These are phyloP conservation scores for Cydia fagiglandana DNA, from an alignment of 1,140 invertebrate species.

Conservation along the genomic window DNA sequence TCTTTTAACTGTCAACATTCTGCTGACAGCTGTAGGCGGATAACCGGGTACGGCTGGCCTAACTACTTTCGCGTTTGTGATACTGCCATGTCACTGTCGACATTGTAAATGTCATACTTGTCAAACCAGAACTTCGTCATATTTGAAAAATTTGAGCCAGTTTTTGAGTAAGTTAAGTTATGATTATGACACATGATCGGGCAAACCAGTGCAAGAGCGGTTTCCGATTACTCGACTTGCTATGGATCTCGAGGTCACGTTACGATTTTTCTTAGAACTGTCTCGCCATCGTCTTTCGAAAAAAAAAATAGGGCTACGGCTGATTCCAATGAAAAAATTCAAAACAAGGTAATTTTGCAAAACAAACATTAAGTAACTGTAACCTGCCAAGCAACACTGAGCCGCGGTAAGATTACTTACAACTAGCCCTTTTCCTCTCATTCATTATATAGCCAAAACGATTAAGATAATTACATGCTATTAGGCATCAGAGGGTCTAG, in stretches of 20 bases:
- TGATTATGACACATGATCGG: not conserved
- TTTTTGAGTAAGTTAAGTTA: not conserved
- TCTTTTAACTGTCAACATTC: not conserved
- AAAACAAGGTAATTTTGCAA: too few relatives aligned
- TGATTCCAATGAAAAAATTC: too few relatives aligned
- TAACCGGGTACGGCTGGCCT: constrained; percentile 25
- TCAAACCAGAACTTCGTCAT: not conserved
- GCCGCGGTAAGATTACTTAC: too few relatives aligned
- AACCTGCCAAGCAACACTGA: too few relatives aligned
- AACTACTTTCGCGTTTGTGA: not conserved
- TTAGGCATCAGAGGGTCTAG: not conserved
- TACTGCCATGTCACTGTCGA: not conserved
- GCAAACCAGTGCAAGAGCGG: not conserved
- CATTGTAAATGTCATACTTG: constrained; percentile 9
- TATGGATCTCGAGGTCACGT: too few relatives aligned
- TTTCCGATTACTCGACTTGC: not conserved
- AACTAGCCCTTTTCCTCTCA: too few relatives aligned
- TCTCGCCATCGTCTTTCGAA: too few relatives aligned
- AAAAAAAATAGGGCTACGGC: too few relatives aligned
- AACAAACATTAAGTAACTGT: too few relatives aligned
- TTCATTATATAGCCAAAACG: not conserved
- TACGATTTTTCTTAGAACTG: too few relatives aligned
- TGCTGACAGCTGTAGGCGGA: constrained; percentile 45
- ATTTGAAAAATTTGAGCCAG: not conserved
- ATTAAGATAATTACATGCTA: not conserved